phyloP scores from a whole-genome alignment of 2,888 invertebrate species.

The Philereme transversata region DNA sequence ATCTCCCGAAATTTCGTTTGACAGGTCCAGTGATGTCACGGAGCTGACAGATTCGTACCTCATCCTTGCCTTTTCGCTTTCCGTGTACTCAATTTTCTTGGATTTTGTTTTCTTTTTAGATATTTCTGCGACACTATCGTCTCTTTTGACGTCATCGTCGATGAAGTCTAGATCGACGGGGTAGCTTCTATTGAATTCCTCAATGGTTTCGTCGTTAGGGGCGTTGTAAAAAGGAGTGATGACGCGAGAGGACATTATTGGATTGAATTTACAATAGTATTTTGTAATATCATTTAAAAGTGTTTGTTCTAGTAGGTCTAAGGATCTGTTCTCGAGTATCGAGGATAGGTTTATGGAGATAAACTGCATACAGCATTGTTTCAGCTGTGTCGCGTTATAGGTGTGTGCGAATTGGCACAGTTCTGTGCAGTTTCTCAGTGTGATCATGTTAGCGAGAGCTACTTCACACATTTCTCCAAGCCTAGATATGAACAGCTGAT shows the following conservation, averaged over 20 bases:
- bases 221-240: constrained; percentile 88
- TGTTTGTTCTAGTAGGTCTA: constrained; percentile 86
- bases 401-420: constrained; percentile 89
- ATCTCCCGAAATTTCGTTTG: constrained; percentile 66
- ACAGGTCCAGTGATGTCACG: constrained; percentile 69
- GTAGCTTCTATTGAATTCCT: constrained; percentile 63
- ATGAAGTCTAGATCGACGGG: constrained; percentile 77
- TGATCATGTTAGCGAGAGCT: constrained; percentile 86
- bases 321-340: constrained; percentile 86
- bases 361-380: constrained; percentile 89
- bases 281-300: constrained; percentile 86
- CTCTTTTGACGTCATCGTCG: constrained; percentile 78
- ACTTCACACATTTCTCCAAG: constrained; percentile 89
- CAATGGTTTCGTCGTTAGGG: constrained; percentile 83
- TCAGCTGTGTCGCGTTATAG: constrained; percentile 90
- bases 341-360: constrained; percentile 89
- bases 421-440: constrained; percentile 90
- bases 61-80: constrained; percentile 72
- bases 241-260: constrained; percentile 84
- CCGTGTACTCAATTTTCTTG: constrained; percentile 76
- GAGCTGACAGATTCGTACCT: constrained; percentile 74
- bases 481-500: constrained; percentile 89
- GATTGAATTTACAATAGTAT: constrained; percentile 86
- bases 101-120: constrained; percentile 66
- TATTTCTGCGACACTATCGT: constrained; percentile 65